These are phyloP conservation scores for Tromatobia lineatoria DNA, from an alignment of 2,888 invertebrate species.

Conservation along the genomic window DNA sequence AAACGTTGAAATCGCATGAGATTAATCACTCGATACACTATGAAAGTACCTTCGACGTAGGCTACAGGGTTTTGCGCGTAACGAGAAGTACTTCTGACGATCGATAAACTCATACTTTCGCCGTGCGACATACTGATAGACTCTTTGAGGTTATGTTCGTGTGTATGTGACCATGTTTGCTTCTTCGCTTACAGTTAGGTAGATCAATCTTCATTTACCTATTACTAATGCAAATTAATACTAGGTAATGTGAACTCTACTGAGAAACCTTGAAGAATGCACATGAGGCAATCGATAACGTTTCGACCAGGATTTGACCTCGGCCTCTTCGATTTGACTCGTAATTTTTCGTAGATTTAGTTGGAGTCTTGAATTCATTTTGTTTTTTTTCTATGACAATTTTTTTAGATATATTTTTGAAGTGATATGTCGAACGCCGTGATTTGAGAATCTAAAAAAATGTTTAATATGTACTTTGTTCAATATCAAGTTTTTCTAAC, in stretches of 20 bases:
- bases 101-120: conserved; percentile 63
- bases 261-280: neutral
- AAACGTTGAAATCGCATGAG: conserved; percentile 63
- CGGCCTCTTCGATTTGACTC: no score
- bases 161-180: neutral
- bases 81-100: conserved; percentile 60
- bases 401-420: no score
- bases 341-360: no score
- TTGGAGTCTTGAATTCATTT: no score
- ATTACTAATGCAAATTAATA: neutral
- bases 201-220: neutral
- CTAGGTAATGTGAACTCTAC: neutral
- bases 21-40: conserved; percentile 62
- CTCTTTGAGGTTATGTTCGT: conserved; percentile 7
- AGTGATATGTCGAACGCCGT: no score
- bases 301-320: no score
- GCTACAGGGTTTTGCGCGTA: conserved; percentile 58
- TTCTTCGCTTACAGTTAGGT: neutral
- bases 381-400: no score
- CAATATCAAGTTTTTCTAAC: no score
- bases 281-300: no score
- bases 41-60: conserved; percentile 50
- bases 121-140: conserved; percentile 42
- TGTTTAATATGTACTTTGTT: no score
- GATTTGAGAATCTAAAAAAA: no score